Conservation (phyloP, 2,113 vertebrate species). For the Burhinus bistriatus region DNA sequence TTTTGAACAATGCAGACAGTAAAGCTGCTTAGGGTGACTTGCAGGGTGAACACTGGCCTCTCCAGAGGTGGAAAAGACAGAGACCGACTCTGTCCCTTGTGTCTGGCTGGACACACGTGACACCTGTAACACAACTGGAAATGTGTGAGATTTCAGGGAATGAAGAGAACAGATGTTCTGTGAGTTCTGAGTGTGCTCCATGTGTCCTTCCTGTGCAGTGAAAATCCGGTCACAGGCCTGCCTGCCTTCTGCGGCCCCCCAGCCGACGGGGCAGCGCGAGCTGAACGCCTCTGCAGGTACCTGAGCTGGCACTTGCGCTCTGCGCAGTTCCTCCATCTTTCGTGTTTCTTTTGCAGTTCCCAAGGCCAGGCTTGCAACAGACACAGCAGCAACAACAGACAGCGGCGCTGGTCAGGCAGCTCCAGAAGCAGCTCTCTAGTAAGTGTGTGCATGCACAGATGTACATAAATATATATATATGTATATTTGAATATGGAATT, state of each 20-base stretch:
- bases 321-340: neutral
- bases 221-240: fast-evolving
- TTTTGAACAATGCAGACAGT: neutral
- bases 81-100: slow-evolving; percentile 64
- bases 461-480: no score
- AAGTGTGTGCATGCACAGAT: neutral
- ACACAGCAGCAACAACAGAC: slow-evolving; percentile 80
- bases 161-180: neutral
- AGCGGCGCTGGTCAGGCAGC: slow-evolving; percentile 72
- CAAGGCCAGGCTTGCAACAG: slow-evolving; percentile 75
- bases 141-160: slow-evolving; percentile 23
- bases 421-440: slow-evolving; percentile 80
- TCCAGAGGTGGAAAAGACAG: neutral
- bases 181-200: fast-evolving
- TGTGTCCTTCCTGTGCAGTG: neutral
- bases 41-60: neutral
- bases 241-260: neutral
- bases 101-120: slow-evolving; percentile 52
- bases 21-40: neutral
- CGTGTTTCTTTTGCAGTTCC: slow-evolving; percentile 66
- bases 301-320: fast-evolving
- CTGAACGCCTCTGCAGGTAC: fast-evolving
- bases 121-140: slow-evolving; percentile 62
- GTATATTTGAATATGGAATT: neutral
- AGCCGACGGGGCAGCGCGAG: fast-evolving